Evolutionary conservation across 2,113 vertebrate species (phyloP), one percentile per base, ranked within the genome.

Genomic region (Rostratula benghalensis): DNA sequence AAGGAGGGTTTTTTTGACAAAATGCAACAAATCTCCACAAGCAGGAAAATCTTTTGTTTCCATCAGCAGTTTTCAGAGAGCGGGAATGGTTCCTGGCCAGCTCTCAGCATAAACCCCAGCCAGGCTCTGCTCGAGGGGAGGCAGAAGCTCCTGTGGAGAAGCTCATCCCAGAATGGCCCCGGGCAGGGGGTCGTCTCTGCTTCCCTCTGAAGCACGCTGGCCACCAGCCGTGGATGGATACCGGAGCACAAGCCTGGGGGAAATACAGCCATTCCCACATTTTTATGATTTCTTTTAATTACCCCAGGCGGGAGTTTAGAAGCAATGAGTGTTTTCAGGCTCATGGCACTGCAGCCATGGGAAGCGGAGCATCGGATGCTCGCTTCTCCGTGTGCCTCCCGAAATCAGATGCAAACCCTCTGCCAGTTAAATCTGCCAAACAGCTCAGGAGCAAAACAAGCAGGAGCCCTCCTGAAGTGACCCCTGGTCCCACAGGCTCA

Each of bases 381-480:
- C 7, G 0, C 35, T 45, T 41, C 31, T 64, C 46, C 1, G 0
- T 2, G 41, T 10, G 39, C 56, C 50, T 31, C 25, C 31, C 12
- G 27, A 70, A 67, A 28, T 28, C n/a, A 7, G 1, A 6, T 1
- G 2, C 28, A 70, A 64, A 25, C 1, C 15, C 57, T 51, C 5
- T 3, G 6, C 4, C 28, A 61, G n/a, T 57, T 8, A 24, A 45
- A 65, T 6, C 8, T 30, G 37, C 37, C 33, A 45, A 56, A 35
- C 1, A 2, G 16, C 7, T 61, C 13, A 4, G 57, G 33, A 87
- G 23, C 11, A 9, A 82, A 73, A 56, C 1, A 3, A 31, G 43
- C 78, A 71, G 9, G 31, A 89, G 48, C 48, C 56, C 31, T 79
- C 59, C 57, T 24, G 24, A 20, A 30, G 22, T 20, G 78, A 59